These are phyloP conservation scores for Galerucella nymphaeae DNA, from an alignment of 2,888 invertebrate genomes.

Conservation along the genomic window DNA sequence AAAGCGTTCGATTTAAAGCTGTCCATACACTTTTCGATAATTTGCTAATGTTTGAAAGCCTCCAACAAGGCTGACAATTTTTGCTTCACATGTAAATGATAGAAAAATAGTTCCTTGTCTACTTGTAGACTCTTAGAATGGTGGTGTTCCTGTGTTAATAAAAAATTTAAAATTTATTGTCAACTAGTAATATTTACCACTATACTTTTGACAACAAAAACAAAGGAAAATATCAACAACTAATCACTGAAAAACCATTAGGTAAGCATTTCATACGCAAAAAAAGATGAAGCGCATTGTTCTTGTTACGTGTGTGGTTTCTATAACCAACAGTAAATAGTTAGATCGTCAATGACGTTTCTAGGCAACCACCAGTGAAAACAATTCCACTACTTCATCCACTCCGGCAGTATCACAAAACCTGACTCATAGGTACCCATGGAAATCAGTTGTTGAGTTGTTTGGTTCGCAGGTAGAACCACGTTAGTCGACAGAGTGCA, in stretches of 20 bases:
- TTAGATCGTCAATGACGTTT: constrained; percentile 33
- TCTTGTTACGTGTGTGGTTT: neutral
- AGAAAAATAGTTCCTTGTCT: too few relatives aligned
- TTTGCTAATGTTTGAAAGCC: neutral
- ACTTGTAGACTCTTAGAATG: too few relatives aligned
- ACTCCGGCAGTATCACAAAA: constrained; percentile 43
- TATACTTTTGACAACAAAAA: neutral
- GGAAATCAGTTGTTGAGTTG: constrained; percentile 48
- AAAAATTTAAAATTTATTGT: too few relatives aligned
- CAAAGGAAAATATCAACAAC: neutral
- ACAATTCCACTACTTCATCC: constrained; percentile 38
- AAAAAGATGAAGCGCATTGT: neutral
- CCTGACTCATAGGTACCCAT: constrained; percentile 49
- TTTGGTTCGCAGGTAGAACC: constrained; percentile 35
- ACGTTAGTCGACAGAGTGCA: constrained; percentile 21
- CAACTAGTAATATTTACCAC: too few relatives aligned
- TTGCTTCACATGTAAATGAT: too few relatives aligned
- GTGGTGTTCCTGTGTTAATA: too few relatives aligned
- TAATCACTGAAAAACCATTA: neutral
- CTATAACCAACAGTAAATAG: constrained; percentile 8
- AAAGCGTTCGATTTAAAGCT: constrained; percentile 3
- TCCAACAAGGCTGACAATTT: too few relatives aligned
- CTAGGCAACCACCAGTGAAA: constrained; percentile 50
- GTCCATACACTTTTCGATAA: neutral
- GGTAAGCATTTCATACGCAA: too few relatives aligned